These are phyloP conservation scores for Drosophila borborema DNA, from an alignment of 2,888 invertebrate species.

Conservation along the genomic window DNA sequence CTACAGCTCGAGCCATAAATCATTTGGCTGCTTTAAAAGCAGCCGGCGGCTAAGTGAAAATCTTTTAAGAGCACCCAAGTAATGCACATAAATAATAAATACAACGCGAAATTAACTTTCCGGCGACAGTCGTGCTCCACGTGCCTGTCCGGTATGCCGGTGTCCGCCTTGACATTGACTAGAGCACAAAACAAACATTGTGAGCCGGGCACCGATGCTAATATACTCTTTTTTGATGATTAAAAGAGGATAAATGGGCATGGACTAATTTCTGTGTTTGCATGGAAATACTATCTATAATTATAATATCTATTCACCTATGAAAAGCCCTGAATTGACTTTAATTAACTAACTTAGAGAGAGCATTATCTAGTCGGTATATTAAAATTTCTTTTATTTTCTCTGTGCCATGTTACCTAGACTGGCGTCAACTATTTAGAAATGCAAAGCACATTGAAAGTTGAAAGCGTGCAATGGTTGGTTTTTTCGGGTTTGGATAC, in stretches of 20 bases:
- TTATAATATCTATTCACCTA: too few relatives aligned
- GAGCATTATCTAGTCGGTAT: background rate
- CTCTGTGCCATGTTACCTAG: conserved; percentile 36
- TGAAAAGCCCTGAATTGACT: too few relatives aligned
- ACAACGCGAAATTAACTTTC: conserved; percentile 76
- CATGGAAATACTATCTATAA: too few relatives aligned
- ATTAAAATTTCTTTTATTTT: background rate
- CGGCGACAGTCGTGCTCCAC: conserved; percentile 69
- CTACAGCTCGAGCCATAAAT: conserved; percentile 42
- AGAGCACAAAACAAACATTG: conserved; percentile 35
- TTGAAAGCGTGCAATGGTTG: conserved; percentile 62
- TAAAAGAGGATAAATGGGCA: background rate
- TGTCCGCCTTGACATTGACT: conserved; percentile 7
- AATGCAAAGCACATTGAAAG: conserved; percentile 82
- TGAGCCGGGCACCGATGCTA: background rate
- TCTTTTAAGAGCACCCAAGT: conserved; percentile 69
- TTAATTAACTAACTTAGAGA: background rate
- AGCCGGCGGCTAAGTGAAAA: conserved; percentile 64
- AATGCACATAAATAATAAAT: conserved; percentile 78
- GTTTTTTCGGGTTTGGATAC: conserved; percentile 51
- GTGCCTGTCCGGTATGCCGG: conserved; percentile 48
- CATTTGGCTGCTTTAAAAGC: conserved; percentile 43
- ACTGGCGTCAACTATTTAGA: conserved; percentile 74
- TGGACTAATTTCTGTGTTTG: too few relatives aligned
- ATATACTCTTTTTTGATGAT: conserved; percentile 4